These are phyloP conservation scores for Megalopta genalis DNA, from an alignment of 1,140 invertebrate genomes.

Conservation along the genomic window DNA sequence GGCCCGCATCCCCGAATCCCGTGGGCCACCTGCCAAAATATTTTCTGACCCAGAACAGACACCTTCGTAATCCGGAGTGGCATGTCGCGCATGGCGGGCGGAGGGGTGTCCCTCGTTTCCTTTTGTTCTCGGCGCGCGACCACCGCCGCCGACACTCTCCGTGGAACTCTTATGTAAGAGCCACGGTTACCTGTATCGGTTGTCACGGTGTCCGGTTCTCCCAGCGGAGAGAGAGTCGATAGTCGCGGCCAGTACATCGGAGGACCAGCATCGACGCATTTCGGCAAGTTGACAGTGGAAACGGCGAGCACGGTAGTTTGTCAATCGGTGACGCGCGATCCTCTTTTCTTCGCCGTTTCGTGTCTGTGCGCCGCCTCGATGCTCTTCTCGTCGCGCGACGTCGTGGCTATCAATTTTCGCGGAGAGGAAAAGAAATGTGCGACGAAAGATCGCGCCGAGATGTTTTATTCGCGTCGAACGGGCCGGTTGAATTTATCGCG, in stretches of 20 bases:
- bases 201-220: background rate
- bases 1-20: conserved; percentile 43
- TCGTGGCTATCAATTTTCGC: no score
- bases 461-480: no score
- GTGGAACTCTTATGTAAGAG: background rate
- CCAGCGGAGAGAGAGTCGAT: background rate
- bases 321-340: no score
- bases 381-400: no score
- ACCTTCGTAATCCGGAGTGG: conserved; percentile 17
- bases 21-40: conserved; percentile 62
- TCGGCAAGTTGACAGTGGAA: background rate
- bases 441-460: background rate
- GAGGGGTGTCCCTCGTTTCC: background rate
- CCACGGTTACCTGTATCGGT: conserved; percentile 16
- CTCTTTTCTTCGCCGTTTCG: no score
- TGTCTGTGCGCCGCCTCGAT: no score
- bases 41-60: conserved; percentile 27
- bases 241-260: background rate
- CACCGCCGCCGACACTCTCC: no score
- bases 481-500: background rate
- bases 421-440: no score
- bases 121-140: background rate
- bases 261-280: background rate
- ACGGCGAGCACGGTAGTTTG: no score
- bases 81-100: background rate